phyloP scores from a whole-genome alignment of 2,888 invertebrate species.

The Balanococcus diminutus region DNA sequence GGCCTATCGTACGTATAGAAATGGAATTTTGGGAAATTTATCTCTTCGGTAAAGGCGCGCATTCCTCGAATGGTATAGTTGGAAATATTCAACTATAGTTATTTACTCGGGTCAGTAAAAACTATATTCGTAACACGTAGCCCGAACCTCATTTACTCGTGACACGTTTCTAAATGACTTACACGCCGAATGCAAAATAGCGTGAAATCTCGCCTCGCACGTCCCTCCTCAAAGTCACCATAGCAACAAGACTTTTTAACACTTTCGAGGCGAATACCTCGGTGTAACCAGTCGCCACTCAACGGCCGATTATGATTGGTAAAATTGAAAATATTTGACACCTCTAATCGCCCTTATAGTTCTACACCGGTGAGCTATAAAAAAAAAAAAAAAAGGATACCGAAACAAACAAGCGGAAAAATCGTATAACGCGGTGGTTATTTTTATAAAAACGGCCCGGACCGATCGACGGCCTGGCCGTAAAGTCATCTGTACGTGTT shows the following conservation, averaged over 20 bases:
- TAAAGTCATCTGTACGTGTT: not conserved
- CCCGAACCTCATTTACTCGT: constrained; percentile 44
- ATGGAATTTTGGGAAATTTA: constrained; percentile 12
- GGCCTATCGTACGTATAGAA: not conserved
- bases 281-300: not conserved
- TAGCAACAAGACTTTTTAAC: constrained; percentile 42
- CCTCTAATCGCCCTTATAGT: not conserved
- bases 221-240: constrained; percentile 15
- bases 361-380: too few relatives aligned
- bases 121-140: constrained; percentile 39
- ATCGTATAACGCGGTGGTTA: not conserved
- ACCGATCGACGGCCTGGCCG: not conserved
- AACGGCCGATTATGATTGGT: constrained; percentile 15
- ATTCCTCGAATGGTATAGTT: not conserved
- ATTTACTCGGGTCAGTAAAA: constrained; percentile 47
- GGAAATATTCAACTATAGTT: not conserved
- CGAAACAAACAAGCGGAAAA: not conserved
- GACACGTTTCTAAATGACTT: constrained; percentile 50
- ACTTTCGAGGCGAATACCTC: not conserved
- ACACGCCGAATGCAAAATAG: constrained; percentile 47
- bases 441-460: not conserved
- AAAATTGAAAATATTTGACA: constrained; percentile 23
- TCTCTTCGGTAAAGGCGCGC: not conserved
- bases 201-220: constrained; percentile 42
- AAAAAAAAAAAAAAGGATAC: not conserved